Conservation (phyloP, 2,888 invertebrate genomes). For the Dyspetes luteomarginatus region DNA sequence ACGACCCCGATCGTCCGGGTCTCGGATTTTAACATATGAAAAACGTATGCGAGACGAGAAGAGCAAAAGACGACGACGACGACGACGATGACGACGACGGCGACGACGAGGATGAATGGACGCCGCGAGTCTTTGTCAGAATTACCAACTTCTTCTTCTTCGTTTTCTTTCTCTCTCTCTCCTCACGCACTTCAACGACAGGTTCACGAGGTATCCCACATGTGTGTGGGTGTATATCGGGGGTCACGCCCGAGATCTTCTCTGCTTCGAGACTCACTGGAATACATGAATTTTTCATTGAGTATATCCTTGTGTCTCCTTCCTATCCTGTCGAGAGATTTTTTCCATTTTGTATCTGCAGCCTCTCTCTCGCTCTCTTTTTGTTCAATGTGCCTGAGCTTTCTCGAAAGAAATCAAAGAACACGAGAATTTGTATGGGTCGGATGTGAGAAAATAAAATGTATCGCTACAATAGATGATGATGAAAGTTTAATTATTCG, state of each 20-base stretch:
- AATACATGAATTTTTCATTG: constrained; percentile 77
- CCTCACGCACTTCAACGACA: constrained; percentile 53
- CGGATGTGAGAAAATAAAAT: constrained; percentile 11
- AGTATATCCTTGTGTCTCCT: constrained; percentile 64
- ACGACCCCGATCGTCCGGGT: constrained; percentile 49
- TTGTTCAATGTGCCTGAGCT: constrained; percentile 4
- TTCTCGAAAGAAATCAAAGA: constrained; percentile 27
- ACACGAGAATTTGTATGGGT: constrained; percentile 39
- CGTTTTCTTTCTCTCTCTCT: constrained; percentile 8
- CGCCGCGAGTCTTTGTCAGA: constrained; percentile 58
- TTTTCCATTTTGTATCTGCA: constrained; percentile 69
- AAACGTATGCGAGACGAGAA: constrained; percentile 41
- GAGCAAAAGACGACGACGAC: constrained; percentile 31
- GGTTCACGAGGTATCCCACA: constrained; percentile 54
- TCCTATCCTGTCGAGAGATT: constrained; percentile 51
- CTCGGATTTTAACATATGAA: constrained; percentile 60
- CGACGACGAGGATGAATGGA: constrained; percentile 58
- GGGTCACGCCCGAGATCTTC: constrained; percentile 60
- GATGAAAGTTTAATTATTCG: constrained; percentile 27
- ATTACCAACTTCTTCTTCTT: constrained; percentile 54
- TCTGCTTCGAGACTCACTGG: constrained; percentile 51
- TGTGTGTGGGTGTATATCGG: constrained; percentile 37
- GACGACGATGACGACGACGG: constrained; percentile 52
- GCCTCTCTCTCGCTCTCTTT: constrained; percentile 5
- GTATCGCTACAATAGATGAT: constrained; percentile 25